Percentiles rank a stretch among this genome's conserved stretches.
These are phyloP conservation scores for Drosophila dunni DNA, from an alignment of 1,140 invertebrate genomes.

Conservation along the genomic window DNA sequence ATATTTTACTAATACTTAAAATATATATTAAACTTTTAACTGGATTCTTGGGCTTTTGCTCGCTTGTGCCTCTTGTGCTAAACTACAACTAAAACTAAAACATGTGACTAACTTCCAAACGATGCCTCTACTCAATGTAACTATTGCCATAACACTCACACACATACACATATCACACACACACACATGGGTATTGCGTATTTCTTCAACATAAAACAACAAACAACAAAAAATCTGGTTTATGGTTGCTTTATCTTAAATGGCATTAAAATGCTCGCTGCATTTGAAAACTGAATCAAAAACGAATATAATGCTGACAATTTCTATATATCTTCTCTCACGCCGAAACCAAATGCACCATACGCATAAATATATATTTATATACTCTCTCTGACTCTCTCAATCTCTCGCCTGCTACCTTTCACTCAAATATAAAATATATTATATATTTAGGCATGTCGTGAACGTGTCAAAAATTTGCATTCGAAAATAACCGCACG, in stretches of 20 bases:
- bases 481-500: slow-evolving; percentile 95
- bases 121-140: slow-evolving; percentile 45
- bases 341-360: slow-evolving; percentile 48
- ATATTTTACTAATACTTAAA: slow-evolving; percentile 44
- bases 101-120: slow-evolving; percentile 48
- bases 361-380: slow-evolving; percentile 28
- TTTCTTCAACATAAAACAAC: slow-evolving; percentile 56
- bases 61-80: slow-evolving; percentile 77
- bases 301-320: slow-evolving; percentile 60
- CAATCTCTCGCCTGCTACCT: slow-evolving; percentile 9
- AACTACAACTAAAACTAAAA: slow-evolving; percentile 40
- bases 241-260: slow-evolving; percentile 68
- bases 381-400: slow-evolving; percentile 19
- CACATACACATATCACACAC: slow-evolving; percentile 34
- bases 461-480: slow-evolving; percentile 92
- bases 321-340: slow-evolving; percentile 69
- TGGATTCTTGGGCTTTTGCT: slow-evolving; percentile 68
- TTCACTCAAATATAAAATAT: slow-evolving; percentile 40
- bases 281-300: slow-evolving; percentile 54
- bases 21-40: slow-evolving; percentile 39
- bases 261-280: slow-evolving; percentile 66
- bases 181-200: slow-evolving; percentile 77
- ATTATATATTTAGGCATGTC: slow-evolving; percentile 88
- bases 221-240: slow-evolving; percentile 55
- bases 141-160: slow-evolving; percentile 25